A percentile compares a stretch with the other conserved stretches of the same genome.
phyloP scores from a whole-genome alignment of 2,888 invertebrate genomes.

The Caenorhabditis sinica region DNA sequence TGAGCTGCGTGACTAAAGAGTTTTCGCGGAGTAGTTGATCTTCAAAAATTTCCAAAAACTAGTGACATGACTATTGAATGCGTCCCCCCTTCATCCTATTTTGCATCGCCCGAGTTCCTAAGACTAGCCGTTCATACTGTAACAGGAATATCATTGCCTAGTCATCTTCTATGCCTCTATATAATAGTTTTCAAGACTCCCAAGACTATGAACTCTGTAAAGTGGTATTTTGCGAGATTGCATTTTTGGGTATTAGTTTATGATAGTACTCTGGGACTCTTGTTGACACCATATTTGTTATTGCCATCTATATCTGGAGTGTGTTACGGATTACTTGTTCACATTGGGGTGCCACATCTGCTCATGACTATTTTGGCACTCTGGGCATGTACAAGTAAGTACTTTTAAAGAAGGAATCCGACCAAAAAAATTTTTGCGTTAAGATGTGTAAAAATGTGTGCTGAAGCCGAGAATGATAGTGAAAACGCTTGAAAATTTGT shows the following conservation, averaged over 20 bases:
- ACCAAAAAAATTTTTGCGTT: too few species aligned
- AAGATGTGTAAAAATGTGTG: too few species aligned
- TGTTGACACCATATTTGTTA: not conserved
- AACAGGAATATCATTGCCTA: constrained; percentile 1
- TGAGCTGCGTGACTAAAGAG: too few species aligned
- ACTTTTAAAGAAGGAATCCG: too few species aligned
- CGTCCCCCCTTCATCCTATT: not conserved
- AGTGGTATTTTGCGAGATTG: constrained; percentile 16
- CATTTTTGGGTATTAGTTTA: constrained; percentile 14
- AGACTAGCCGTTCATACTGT: not conserved
- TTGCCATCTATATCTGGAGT: not conserved
- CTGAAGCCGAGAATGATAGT: too few species aligned
- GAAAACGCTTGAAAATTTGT: too few species aligned
- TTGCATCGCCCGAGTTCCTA: not conserved
- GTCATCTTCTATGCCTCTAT: not conserved
- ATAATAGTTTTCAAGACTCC: constrained; percentile 11
- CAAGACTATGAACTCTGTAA: constrained; percentile 12
- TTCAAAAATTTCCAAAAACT: too few species aligned
- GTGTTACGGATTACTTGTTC: not conserved
- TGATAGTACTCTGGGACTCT: constrained; percentile 6
- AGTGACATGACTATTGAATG: not conserved
- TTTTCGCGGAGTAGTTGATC: too few species aligned
- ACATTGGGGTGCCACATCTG: not conserved
- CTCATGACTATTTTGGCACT: not conserved
- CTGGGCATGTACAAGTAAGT: not conserved